Percentiles rank a stretch among this genome's conserved stretches.
Evolutionary conservation across 2,113 vertebrate species (phyloP).

Genomic region (Dipodomys stephensi): DNA sequence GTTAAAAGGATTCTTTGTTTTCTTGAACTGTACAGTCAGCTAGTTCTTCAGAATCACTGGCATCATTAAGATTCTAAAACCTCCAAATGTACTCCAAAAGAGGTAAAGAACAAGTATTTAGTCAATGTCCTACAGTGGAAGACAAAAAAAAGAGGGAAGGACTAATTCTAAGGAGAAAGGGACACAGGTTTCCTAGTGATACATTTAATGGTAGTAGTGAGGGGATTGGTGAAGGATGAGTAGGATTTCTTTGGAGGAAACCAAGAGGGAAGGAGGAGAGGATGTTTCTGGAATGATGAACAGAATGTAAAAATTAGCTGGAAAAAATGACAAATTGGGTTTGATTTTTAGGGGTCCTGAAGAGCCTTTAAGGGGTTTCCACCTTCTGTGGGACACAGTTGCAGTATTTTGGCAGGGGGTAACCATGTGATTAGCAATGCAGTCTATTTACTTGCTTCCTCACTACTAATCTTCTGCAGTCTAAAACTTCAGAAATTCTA

Average conservation of each 20-base stretch:
- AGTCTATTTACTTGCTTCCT: neutral
- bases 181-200: neutral
- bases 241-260: neutral
- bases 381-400: neutral
- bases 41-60: constrained; percentile 39
- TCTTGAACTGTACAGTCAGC: neutral
- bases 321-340: neutral
- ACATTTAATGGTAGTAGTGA: neutral
- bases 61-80: constrained; percentile 21
- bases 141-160: neutral
- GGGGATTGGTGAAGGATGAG: neutral
- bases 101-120: neutral
- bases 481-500: neutral
- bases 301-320: neutral
- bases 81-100: neutral
- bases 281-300: neutral
- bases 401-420: neutral
- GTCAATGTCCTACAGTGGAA: neutral
- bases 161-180: neutral
- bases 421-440: neutral
- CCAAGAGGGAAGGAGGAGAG: neutral
- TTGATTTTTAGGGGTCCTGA: neutral
- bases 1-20: constrained; percentile 11
- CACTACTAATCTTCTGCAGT: neutral
- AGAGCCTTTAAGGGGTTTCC: neutral